A percentile compares a stretch with the other conserved stretches of the same genome.
Conservation (phyloP, 2,888 invertebrate genomes). For the Leistus spinibarbis region DNA sequence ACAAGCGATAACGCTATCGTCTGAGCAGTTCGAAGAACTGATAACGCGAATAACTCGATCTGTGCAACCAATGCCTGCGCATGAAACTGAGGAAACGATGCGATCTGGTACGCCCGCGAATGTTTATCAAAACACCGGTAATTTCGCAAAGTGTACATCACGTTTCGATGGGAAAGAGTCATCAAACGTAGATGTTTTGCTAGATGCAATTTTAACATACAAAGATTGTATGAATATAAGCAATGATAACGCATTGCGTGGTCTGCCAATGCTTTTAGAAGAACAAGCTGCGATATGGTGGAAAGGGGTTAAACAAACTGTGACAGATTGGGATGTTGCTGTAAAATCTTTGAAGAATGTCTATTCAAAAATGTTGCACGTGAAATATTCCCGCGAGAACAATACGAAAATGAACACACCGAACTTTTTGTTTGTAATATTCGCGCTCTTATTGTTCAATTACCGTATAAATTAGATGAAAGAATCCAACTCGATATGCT, state of each 20-base stretch:
- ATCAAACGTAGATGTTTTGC: neutral
- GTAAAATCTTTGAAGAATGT: neutral
- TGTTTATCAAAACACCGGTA: neutral
- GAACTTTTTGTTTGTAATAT: constrained; percentile 1
- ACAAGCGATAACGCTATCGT: too few relatives aligned
- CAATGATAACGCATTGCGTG: constrained; percentile 28
- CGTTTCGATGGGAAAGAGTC: neutral
- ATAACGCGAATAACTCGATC: too few relatives aligned
- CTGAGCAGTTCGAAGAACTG: too few relatives aligned
- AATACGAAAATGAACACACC: neutral
- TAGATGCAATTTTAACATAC: neutral
- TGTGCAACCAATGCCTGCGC: too few relatives aligned
- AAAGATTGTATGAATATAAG: too few relatives aligned
- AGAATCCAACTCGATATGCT: neutral
- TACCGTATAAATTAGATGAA: neutral
- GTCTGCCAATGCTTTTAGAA: constrained; percentile 28
- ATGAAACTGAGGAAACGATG: too few relatives aligned
- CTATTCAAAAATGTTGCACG: neutral
- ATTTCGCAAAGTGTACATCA: neutral
- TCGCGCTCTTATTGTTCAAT: neutral
- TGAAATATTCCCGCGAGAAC: too few relatives aligned
- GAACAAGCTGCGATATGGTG: constrained; percentile 29
- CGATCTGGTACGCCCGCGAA: too few relatives aligned
- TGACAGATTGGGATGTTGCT: constrained; percentile 13
- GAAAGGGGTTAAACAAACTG: constrained; percentile 33